Evolutionary conservation across 2,797 vertebrate species (phyloP), one percentile per base, ranked within the genome.

Genomic region (Sebastes taczanowskii): DNA sequence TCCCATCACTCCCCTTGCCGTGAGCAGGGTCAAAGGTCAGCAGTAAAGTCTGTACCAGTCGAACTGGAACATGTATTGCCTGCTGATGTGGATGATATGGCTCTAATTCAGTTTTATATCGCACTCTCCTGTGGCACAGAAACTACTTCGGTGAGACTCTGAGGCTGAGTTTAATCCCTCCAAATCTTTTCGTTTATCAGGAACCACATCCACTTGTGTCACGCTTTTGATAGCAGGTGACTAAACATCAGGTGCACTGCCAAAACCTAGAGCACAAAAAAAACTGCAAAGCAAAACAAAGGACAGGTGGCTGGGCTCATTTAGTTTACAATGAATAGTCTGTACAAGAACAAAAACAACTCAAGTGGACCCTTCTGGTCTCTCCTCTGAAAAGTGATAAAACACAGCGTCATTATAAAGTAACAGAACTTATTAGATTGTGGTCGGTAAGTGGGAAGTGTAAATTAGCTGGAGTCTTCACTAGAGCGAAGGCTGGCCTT

Each of bases 241-340:
- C 52, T 67, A n/a, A 59, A 74, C 80, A 78, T 83, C 76, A 84
- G 85, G 86, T 81, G 73, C 16, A 32, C 59, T 20, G 23, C 22
- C 64, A 76, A 32, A 73, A 56, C 60, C 66, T 16, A 1, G 6
- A 73, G 34, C 14, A 58, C 29, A 58, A 52, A 61, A 60, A 72
- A 30, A 65, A 30, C 35, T 14, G 65, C 25, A 32, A 56, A 74
- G 49, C 27, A 64, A 79, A 88, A 82, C 64, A 86, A 73, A 82
- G 70, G 85, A 76, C 90, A 91, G 80, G 84, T 89, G 91, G 73
- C 29, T 18, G 52, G 49, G 66, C 70, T 70, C 32, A 20, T 71
- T 80, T 35, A 61, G 62, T 64, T 76, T 35, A 59, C 23, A 71
- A 22, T 53, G 23, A 63, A 79, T 55, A 74, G 14, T 75, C 77